Evolutionary conservation across 2,113 vertebrate genomes (phyloP).

Genomic region (Lamprologus lemairii): DNA sequence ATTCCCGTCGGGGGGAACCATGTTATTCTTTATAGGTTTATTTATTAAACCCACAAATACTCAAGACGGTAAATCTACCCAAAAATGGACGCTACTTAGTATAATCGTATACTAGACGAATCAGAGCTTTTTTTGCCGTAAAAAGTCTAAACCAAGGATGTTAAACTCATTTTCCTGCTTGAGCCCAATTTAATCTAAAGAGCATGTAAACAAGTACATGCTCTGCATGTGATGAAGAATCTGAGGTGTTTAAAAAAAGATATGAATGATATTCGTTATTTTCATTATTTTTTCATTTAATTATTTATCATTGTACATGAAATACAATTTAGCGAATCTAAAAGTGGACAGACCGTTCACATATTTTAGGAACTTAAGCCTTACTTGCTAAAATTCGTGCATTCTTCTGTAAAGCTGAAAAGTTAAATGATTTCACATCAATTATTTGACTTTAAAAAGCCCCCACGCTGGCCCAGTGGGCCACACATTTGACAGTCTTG

Average conservation of each 20-base stretch:
- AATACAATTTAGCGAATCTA: neutral
- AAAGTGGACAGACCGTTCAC: neutral
- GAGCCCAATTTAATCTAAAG: neutral
- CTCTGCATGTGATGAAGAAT: rapidly evolving
- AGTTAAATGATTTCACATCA: neutral
- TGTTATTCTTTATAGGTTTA: rapidly evolving
- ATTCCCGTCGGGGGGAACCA: neutral
- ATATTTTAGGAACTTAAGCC: neutral
- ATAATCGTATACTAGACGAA: neutral
- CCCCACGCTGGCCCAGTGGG: neutral
- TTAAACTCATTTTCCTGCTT: neutral
- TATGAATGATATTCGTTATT: neutral
- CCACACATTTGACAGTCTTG: neutral
- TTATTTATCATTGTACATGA: rapidly evolving
- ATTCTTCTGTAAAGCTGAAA: neutral
- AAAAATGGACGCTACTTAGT: neutral
- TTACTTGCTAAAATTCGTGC: neutral
- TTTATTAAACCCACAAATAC: neutral
- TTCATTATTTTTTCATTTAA: neutral
- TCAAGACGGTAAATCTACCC: neutral
- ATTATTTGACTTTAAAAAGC: neutral
- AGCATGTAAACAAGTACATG: neutral
- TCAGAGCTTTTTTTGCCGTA: neutral
- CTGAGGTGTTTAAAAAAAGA: neutral
- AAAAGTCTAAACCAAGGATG: neutral